Evolutionary conservation across 2,797 vertebrate genomes (phyloP).

Genomic region (Toxotes lorentzi): DNA sequence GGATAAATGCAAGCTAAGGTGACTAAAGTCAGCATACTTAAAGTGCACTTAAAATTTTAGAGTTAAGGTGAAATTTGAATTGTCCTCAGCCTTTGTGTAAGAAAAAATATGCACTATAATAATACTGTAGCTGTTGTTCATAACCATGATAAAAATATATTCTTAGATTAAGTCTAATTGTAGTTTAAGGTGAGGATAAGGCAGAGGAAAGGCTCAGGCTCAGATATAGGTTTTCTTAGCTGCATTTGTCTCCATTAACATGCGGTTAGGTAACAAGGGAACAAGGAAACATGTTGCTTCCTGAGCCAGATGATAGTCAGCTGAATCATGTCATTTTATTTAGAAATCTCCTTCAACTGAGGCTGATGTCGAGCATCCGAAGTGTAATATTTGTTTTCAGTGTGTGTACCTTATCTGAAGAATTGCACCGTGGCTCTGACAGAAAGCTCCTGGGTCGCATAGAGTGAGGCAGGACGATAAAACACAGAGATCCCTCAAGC

Average conservation of each 20-base stretch:
- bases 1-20: not conserved
- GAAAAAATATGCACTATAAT: not conserved
- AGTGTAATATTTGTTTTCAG: conserved; percentile 12
- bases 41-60: not conserved
- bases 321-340: conserved; percentile 1
- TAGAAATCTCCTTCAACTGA: not conserved
- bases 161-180: not conserved
- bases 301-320: conserved; percentile 11
- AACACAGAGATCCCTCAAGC: conserved; percentile 46
- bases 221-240: not conserved
- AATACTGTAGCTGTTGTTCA: not conserved
- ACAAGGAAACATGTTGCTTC: not conserved
- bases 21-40: not conserved
- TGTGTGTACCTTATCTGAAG: conserved; percentile 21
- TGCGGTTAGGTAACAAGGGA: no score
- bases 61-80: not conserved
- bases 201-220: not conserved
- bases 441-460: conserved; percentile 30
- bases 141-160: not conserved
- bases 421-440: conserved; percentile 2
- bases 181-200: not conserved
- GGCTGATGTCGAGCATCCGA: not conserved
- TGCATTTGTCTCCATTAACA: conserved; percentile 1
- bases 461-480: conserved; percentile 31
- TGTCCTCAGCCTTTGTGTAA: not conserved